phyloP scores from a whole-genome alignment of 2,797 vertebrate species.

The Mormyrus proboscirostris region DNA sequence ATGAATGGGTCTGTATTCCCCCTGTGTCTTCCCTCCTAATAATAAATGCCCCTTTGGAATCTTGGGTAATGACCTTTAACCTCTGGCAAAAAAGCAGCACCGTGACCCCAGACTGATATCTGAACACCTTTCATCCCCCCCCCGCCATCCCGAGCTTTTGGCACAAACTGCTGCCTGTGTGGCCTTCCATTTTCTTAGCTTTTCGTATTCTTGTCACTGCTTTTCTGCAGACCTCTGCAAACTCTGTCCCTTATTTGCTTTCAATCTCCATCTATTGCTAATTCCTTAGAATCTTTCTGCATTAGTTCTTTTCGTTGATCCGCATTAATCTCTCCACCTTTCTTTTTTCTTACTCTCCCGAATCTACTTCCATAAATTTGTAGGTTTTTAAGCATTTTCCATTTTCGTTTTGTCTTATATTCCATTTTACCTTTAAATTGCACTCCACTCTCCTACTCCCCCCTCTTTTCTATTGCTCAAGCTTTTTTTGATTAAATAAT shows the following conservation, averaged over 20 bases:
- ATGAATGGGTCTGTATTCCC: conserved; percentile 20
- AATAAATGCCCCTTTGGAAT: conserved; percentile 54
- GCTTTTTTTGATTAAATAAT: conserved; percentile 26
- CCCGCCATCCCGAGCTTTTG: conserved; percentile 49
- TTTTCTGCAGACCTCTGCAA: conserved; percentile 45
- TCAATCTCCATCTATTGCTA: conserved; percentile 46
- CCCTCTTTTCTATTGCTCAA: conserved; percentile 39
- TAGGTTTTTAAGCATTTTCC: conserved; percentile 14
- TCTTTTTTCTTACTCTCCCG: conserved; percentile 10
- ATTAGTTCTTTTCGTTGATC: conserved; percentile 36
- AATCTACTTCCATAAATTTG: conserved; percentile 26
- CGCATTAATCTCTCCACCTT: conserved; percentile 27
- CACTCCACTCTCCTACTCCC: conserved; percentile 28
- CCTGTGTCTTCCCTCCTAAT: conserved; percentile 46
- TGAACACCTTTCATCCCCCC: conserved; percentile 42
- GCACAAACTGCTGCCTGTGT: conserved; percentile 48
- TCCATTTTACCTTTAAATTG: conserved; percentile 25
- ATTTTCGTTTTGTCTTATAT: conserved; percentile 32
- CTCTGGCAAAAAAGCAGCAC: conserved; percentile 63
- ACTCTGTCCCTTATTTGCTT: conserved; percentile 20
- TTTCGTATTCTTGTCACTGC: conserved; percentile 35
- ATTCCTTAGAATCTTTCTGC: conserved; percentile 44
- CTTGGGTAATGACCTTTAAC: conserved; percentile 59
- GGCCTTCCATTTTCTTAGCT: conserved; percentile 35
- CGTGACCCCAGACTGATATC: conserved; percentile 58